These are phyloP conservation scores for Diplogasteroides magnus DNA, from an alignment of 1,140 invertebrate genomes.

Conservation along the genomic window DNA sequence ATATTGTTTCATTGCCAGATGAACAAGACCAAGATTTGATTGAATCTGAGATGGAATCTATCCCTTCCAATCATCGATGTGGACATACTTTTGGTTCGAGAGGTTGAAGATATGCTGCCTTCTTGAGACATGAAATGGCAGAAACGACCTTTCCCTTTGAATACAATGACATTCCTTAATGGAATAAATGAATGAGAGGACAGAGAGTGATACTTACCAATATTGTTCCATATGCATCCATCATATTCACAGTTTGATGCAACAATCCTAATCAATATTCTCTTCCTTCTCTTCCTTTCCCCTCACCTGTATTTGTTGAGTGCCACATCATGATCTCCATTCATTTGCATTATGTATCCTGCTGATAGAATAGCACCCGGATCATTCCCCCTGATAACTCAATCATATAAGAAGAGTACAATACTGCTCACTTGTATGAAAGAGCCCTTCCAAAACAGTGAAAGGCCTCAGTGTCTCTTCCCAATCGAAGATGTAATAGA, in stretches of 20 bases:
- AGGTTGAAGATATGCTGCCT: neutral
- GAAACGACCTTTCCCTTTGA: neutral
- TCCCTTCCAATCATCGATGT: neutral
- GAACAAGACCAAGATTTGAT: neutral
- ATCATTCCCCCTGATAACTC: neutral
- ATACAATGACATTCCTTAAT: neutral
- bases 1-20: neutral
- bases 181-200: neutral
- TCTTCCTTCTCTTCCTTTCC: neutral
- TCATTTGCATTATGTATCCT: constrained; percentile 10
- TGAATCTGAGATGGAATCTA: neutral
- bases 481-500: constrained; percentile 1
- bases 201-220: neutral
- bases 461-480: constrained; percentile 9
- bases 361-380: constrained; percentile 2
- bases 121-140: neutral
- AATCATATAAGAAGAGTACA: no score
- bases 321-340: constrained; percentile 18
- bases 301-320: constrained; percentile 14
- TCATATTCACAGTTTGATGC: neutral
- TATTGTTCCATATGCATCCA: neutral
- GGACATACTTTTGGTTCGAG: neutral
- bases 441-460: constrained; percentile 1
- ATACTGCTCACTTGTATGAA: constrained; percentile 9
- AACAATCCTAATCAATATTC: neutral